Percentiles rank a stretch among this genome's conserved stretches.
These are phyloP conservation scores for Aplidium turbinatum DNA, from an alignment of 23 tunicate genomes.

Conservation along the genomic window DNA sequence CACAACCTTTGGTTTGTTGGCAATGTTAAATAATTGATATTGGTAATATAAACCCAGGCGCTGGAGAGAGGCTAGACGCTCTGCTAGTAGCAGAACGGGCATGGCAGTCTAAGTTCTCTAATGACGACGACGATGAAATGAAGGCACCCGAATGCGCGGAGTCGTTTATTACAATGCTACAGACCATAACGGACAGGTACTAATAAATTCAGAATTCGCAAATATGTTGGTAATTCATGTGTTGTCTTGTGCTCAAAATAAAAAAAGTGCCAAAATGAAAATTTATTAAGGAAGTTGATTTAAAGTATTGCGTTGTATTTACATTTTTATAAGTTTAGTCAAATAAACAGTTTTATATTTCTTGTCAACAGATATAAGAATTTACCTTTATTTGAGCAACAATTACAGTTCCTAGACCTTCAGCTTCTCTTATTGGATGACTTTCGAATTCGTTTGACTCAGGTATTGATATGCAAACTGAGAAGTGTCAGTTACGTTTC, in stretches of 20 bases:
- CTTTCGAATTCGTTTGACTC: constrained; percentile 81
- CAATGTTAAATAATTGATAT: too few relatives aligned
- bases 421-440: constrained; percentile 76
- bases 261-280: too few relatives aligned
- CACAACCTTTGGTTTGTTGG: too few relatives aligned
- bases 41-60: too few relatives aligned
- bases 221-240: too few relatives aligned
- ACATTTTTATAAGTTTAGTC: not conserved
- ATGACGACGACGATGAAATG: constrained; percentile 58
- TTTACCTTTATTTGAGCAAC: constrained; percentile 43
- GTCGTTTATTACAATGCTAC: constrained; percentile 66
- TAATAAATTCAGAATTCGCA: too few relatives aligned
- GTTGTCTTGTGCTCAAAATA: too few relatives aligned
- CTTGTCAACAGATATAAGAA: constrained; percentile 63
- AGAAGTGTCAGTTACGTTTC: too few relatives aligned
- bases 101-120: constrained; percentile 56
- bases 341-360: not conserved
- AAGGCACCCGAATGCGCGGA: constrained; percentile 90
- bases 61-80: constrained; percentile 65
- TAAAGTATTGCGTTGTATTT: not conserved
- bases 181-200: constrained; percentile 88
- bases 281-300: too few relatives aligned
- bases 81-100: constrained; percentile 60
- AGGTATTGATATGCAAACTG: too few relatives aligned
- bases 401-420: constrained; percentile 77